Evolutionary conservation across 2,888 invertebrate genomes (phyloP).

Genomic region (Neoascia interrupta): DNA sequence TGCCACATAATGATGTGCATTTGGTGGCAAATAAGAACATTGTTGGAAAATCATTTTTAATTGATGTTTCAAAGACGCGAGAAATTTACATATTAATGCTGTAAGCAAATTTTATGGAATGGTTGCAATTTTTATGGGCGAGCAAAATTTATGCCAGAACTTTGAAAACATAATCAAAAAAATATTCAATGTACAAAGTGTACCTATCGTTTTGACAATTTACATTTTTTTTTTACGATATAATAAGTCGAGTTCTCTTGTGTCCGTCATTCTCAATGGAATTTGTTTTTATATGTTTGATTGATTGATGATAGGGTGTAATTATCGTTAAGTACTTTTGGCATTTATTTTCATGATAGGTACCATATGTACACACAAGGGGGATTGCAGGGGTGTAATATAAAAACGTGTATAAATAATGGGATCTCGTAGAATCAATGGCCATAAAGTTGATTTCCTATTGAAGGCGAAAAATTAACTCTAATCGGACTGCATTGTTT

Average conservation of each 20-base stretch:
- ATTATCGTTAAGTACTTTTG: constrained; percentile 50
- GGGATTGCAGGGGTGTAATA: neutral
- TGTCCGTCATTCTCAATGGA: constrained; percentile 18
- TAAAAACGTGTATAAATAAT: constrained; percentile 27
- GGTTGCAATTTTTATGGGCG: constrained; percentile 15
- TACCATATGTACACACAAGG: neutral
- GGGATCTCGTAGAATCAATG: constrained; percentile 39
- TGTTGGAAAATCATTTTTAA: constrained; percentile 43
- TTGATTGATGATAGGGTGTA: constrained; percentile 35
- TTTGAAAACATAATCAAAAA: too few species aligned
- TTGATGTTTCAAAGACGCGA: constrained; percentile 48
- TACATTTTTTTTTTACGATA: constrained; percentile 17
- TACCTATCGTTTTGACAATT: constrained; percentile 11
- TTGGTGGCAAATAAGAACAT: constrained; percentile 31
- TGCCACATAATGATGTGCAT: too few species aligned
- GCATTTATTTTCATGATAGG: constrained; percentile 20
- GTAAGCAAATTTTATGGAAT: constrained; percentile 48
- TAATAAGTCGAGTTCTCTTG: constrained; percentile 33
- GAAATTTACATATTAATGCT: constrained; percentile 58
- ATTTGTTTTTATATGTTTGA: constrained; percentile 27
- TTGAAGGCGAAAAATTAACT: too few species aligned
- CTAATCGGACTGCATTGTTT: too few species aligned
- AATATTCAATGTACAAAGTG: constrained; percentile 7
- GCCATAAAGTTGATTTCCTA: constrained; percentile 29
- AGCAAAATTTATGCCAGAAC: constrained; percentile 1